A percentile compares a stretch with the other conserved stretches of the same genome.
Evolutionary conservation across 2,888 invertebrate species (phyloP).

Genomic region (Drosophila mercatorum): DNA sequence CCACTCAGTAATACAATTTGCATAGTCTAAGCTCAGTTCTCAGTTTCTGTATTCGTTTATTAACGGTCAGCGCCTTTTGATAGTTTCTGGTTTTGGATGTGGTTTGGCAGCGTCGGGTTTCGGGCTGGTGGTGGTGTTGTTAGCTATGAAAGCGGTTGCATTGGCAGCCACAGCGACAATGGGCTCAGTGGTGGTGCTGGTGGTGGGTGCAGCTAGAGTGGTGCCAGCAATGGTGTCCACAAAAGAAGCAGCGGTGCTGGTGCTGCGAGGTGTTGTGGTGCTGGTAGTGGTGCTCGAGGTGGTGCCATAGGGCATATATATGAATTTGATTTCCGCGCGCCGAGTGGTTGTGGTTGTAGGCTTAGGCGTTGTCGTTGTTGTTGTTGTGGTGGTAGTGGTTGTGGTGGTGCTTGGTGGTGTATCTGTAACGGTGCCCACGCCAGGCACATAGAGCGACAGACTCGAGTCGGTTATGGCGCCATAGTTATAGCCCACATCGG

Average conservation of each 20-base stretch:
- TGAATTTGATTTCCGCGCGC: slow-evolving; percentile 4
- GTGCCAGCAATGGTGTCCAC: background rate
- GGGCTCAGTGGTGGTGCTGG: background rate
- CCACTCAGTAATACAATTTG: background rate
- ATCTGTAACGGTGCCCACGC: slow-evolving; percentile 57
- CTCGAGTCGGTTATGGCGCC: slow-evolving; percentile 46
- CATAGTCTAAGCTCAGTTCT: too few species aligned
- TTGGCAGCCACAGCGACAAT: background rate
- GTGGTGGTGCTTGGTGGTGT: slow-evolving; percentile 31
- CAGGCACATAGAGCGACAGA: slow-evolving; percentile 59
- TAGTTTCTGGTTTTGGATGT: background rate
- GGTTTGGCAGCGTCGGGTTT: background rate
- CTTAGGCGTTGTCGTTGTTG: background rate
- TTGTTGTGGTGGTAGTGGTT: slow-evolving; percentile 19
- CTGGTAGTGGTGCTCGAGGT: background rate
- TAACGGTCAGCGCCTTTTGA: background rate
- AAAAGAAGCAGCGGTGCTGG: background rate
- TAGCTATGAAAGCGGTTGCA: background rate
- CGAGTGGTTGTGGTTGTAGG: slow-evolving; percentile 7
- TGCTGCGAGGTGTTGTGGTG: background rate
- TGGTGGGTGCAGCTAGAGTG: background rate
- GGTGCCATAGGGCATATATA: slow-evolving; percentile 12
- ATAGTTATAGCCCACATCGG: slow-evolving; percentile 58
- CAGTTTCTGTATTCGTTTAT: background rate
- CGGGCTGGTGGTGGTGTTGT: background rate